These are phyloP conservation scores for Hexactinellida sp. DNA, from an alignment of 37 sponge, comb jelly and placozoan species.

Conservation along the genomic window DNA sequence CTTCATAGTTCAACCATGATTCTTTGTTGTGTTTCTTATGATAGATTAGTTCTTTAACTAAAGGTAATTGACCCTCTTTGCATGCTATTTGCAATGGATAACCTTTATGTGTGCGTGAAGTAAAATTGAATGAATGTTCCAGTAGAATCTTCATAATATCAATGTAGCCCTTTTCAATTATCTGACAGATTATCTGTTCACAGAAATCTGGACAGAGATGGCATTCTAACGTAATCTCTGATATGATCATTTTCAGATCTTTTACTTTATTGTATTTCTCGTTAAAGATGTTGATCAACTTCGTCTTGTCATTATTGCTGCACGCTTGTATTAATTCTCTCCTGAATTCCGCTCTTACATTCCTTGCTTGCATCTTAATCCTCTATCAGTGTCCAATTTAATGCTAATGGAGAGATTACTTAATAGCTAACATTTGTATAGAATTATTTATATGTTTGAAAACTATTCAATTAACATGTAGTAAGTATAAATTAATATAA, in stretches of 20 bases:
- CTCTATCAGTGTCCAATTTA: too few species aligned
- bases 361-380: not conserved
- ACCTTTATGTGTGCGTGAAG: not conserved
- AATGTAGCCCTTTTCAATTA: not conserved
- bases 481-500: too few species aligned
- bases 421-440: too few species aligned
- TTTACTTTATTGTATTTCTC: not conserved
- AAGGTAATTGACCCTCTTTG: not conserved
- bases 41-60: not conserved
- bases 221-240: not conserved
- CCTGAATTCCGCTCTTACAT: not conserved
- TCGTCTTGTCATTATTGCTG: not conserved
- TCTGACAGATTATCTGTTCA: constrained; percentile 1
- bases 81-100: not conserved
- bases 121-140: not conserved
- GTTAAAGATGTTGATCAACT: not conserved
- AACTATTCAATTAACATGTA: too few species aligned
- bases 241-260: not conserved
- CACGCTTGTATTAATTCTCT: constrained; percentile 7
- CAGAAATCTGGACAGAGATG: not conserved
- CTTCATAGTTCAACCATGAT: not conserved
- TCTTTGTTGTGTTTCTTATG: not conserved
- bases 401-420: too few species aligned
- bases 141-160: not conserved
- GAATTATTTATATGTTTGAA: too few species aligned